Evolutionary conservation across 1,140 invertebrate species (phyloP).

Genomic region (Drosophila auraria): DNA sequence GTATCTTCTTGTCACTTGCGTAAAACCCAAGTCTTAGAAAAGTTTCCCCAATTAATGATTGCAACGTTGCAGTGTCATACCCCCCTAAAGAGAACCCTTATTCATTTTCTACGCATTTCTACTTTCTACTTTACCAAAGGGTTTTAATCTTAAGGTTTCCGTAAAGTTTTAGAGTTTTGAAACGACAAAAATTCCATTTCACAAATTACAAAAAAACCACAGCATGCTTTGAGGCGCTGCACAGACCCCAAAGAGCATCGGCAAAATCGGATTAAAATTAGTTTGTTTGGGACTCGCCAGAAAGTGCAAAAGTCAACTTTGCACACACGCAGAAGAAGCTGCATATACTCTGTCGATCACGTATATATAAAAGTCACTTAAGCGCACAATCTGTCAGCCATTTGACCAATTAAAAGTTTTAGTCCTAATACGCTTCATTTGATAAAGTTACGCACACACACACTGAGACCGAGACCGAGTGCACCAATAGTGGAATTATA

Average conservation of each 20-base stretch:
- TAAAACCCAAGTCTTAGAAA: too few relatives aligned
- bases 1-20: too few relatives aligned
- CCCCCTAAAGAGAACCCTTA: not conserved
- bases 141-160: not conserved
- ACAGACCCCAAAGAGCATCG: constrained; percentile 10
- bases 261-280: constrained; percentile 76
- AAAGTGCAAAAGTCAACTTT: constrained; percentile 72
- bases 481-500: constrained; percentile 58
- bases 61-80: not conserved
- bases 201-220: constrained; percentile 7
- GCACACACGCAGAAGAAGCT: constrained; percentile 18
- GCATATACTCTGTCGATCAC: constrained; percentile 10
- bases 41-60: too few relatives aligned
- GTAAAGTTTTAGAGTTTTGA: not conserved
- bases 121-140: not conserved
- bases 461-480: constrained; percentile 21
- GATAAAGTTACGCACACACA: constrained; percentile 65
- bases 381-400: constrained; percentile 78
- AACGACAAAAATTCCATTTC: not conserved
- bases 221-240: not conserved
- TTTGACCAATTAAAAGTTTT: constrained; percentile 84
- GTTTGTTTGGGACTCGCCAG: constrained; percentile 58
- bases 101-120: not conserved
- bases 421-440: constrained; percentile 82
- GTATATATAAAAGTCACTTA: constrained; percentile 66